Base-by-base conservation (phyloP, 2,113 vertebrate species). In the Percopsis transmontana region DNA sequence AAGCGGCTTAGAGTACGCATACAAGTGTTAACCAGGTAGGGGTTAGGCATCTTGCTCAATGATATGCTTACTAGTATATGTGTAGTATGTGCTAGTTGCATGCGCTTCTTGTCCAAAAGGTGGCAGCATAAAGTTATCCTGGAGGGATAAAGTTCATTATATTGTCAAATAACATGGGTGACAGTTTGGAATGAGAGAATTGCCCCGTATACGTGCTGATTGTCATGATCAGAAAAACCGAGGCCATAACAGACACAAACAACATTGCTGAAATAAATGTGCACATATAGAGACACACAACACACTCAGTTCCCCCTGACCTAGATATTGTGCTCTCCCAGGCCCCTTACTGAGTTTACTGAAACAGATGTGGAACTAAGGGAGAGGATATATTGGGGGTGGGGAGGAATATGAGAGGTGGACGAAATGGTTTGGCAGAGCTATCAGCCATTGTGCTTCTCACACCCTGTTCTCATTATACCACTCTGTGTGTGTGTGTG, bases 341-440 rank as follows among this genome's bases (percentile, higher is more conserved):
- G 86, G 83, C 79, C 72, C 69, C 81, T 81, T 74, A 63, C 74
- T 54, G 68, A 78, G 77, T 86, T 84, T 68, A 78, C 45, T 58
- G 81, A 88, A 88, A 74, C 84, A 89, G 84, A 90, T 89, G 87
- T 89, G 86, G 77, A 94, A 93, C 74, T 93, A 89, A 2, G 90
- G 92, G 33, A 60, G 86, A 60, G 86, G 92, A 62, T 89, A 89
- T 14, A 89, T 88, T 0, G 94, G 93, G 90, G 95, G 93, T 68
- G 52, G 87, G 84, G 74, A 72, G 58, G 27, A 12, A 24, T 14
- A 52, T 27, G 48, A 60, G 76, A 69, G 62, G 66, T 20, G 5
- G 70, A 71, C 77, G 77, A 33, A 66, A 59, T 56, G 9, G 66
- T 84, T 77, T 82, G 74, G 81, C 65, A 69, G 74, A 65, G 13